These are phyloP conservation scores for Limnodromus scolopaceus DNA, from an alignment of 2,797 vertebrate genomes.

Conservation along the genomic window DNA sequence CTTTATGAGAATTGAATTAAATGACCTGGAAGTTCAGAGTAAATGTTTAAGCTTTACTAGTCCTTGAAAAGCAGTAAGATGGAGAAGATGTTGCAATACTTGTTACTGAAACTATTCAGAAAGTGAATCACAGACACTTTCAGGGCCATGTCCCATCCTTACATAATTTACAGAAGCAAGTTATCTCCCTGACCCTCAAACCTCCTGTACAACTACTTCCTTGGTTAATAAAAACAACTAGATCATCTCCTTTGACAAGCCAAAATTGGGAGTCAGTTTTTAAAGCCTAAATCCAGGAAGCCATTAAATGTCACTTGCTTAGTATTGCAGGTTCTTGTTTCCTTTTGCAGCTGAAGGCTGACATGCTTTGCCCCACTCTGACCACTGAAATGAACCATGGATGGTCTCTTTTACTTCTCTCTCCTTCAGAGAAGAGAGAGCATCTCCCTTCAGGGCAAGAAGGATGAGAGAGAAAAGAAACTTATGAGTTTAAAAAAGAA, in stretches of 20 bases:
- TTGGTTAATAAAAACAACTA: constrained; percentile 32
- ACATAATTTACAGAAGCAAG: constrained; percentile 22
- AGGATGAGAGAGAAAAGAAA: neutral
- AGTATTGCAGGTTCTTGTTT: neutral
- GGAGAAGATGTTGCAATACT: neutral
- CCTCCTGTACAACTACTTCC: neutral
- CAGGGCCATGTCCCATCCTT: neutral
- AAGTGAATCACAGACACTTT: neutral
- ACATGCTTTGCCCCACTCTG: neutral
- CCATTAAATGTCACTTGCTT: neutral
- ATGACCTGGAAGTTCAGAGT: constrained; percentile 16
- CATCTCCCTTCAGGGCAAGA: neutral
- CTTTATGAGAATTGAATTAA: constrained; percentile 40
- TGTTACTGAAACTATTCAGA: constrained; percentile 16
- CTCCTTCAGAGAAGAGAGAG: neutral
- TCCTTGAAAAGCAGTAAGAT: constrained; percentile 18
- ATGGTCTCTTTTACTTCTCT: neutral
- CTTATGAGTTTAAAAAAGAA: neutral
- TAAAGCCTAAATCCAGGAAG: neutral
- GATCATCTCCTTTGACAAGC: constrained; percentile 14
- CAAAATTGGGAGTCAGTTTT: neutral
- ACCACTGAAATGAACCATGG: neutral
- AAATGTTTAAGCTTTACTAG: constrained; percentile 19
- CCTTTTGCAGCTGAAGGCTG: neutral
- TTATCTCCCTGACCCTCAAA: constrained; percentile 23